A percentile compares a stretch with the other conserved stretches of the same genome.
Evolutionary conservation across 2,113 vertebrate species (phyloP).

Genomic region (Cepphus grylle): DNA sequence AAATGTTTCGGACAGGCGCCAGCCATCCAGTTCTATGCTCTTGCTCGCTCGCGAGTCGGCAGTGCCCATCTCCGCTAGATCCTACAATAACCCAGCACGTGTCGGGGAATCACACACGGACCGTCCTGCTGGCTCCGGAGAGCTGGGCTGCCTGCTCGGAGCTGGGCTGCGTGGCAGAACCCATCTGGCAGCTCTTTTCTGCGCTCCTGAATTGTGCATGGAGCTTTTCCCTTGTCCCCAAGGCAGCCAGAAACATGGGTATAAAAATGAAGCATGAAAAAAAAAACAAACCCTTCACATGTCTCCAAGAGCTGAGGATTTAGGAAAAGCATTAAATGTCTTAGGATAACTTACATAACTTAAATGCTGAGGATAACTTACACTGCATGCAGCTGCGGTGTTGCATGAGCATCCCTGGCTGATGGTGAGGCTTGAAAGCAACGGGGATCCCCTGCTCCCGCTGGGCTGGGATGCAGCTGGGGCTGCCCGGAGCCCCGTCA

Average conservation of each 20-base stretch:
- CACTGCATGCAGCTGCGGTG: rapidly evolving
- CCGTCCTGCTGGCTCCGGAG: rapidly evolving
- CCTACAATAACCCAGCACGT: neutral
- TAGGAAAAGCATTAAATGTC: neutral
- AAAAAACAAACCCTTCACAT: neutral
- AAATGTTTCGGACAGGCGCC: neutral
- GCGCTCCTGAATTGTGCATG: rapidly evolving
- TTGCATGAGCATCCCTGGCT: rapidly evolving
- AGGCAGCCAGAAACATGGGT: neutral
- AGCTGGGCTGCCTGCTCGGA: neutral
- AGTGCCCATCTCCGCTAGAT: neutral
- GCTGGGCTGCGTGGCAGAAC: neutral
- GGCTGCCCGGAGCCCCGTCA: neutral
- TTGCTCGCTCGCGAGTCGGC: neutral
- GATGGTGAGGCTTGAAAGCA: rapidly evolving
- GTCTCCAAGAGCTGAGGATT: neutral
- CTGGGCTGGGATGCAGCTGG: neutral
- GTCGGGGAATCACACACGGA: neutral
- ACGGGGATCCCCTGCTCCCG: rapidly evolving
- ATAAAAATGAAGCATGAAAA: neutral
- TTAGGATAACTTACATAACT: neutral
- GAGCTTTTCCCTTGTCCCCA: neutral
- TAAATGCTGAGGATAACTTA: neutral
- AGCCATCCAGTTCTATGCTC: neutral
- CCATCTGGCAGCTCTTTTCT: neutral